Evolutionary conservation across 1,140 invertebrate genomes (phyloP).

Genomic region (Drosophila arizonae): DNA sequence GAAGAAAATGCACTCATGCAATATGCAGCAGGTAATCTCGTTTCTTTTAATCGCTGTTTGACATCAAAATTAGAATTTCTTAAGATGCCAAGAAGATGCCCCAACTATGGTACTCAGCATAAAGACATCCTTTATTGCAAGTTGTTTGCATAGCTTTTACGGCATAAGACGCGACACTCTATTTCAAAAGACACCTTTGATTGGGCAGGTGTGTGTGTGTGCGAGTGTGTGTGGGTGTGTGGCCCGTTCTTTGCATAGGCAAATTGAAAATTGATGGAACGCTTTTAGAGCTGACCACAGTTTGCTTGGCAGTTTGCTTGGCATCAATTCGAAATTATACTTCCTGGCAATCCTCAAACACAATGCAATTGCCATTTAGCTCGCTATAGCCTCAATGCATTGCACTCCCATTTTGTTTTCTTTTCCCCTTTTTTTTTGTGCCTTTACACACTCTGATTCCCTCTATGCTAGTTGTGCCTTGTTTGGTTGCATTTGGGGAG

Average conservation of each 20-base stretch:
- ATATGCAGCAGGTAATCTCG: conserved; percentile 81
- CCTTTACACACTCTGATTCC: not conserved
- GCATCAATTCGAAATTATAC: conserved; percentile 31
- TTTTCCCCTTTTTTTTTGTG: too few species aligned
- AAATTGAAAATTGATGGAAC: conserved; percentile 60
- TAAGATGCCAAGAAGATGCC: conserved; percentile 54
- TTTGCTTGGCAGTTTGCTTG: conserved; percentile 26
- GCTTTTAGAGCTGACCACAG: conserved; percentile 17
- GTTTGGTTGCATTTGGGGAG: conserved; percentile 29
- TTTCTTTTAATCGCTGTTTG: conserved; percentile 82
- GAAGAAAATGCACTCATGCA: conserved; percentile 72
- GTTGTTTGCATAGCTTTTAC: conserved; percentile 52
- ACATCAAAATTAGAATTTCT: conserved; percentile 82
- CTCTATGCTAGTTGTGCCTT: conserved; percentile 4
- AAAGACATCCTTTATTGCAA: conserved; percentile 34
- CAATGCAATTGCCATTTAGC: conserved; percentile 11
- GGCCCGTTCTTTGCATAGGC: conserved; percentile 49
- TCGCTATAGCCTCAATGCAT: not conserved
- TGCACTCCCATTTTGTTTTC: not conserved
- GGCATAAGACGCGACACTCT: conserved; percentile 14
- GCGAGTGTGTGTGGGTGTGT: not conserved
- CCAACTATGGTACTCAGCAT: conserved; percentile 1
- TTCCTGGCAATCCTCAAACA: conserved; percentile 4
- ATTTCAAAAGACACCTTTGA: conserved; percentile 26
- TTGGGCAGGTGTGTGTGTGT: conserved; percentile 21